Conservation (phyloP, 2,888 invertebrate species). For the Ecliptopera silaceata region DNA sequence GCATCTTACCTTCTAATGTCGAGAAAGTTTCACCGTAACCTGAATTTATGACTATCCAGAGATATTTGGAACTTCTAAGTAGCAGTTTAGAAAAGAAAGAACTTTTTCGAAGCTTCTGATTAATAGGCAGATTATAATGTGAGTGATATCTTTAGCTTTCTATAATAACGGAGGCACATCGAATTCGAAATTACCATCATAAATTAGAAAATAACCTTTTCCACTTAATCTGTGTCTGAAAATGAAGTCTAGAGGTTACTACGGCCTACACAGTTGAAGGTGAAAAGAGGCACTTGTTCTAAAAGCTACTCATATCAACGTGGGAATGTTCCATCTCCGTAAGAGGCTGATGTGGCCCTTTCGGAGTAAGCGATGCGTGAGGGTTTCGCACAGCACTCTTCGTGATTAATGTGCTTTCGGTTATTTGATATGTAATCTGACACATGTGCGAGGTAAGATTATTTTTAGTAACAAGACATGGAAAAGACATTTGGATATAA, state of each 20-base stretch:
- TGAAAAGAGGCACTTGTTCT: neutral
- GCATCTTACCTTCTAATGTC: neutral
- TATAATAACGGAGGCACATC: neutral
- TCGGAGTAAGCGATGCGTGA: conserved; percentile 40
- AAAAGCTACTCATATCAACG: neutral
- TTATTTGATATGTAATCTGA: conserved; percentile 41
- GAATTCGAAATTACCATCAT: neutral
- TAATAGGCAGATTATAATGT: neutral
- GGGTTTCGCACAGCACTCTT: conserved; percentile 42
- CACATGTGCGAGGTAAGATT: conserved; percentile 15
- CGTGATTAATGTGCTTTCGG: conserved; percentile 48
- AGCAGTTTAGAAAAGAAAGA: too few relatives aligned
- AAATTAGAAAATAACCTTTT: neutral
- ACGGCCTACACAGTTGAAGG: neutral
- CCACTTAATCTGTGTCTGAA: too few relatives aligned
- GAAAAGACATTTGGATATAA: neutral
- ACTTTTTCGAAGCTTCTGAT: neutral
- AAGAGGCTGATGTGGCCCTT: conserved; percentile 33
- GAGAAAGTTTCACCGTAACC: conserved; percentile 9
- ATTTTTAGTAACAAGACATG: conserved; percentile 8
- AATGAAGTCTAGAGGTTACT: neutral
- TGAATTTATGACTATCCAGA: conserved; percentile 20
- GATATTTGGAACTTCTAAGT: neutral
- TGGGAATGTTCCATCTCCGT: conserved; percentile 24
- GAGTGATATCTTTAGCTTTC: neutral